A percentile compares a stretch with the other conserved stretches of the same genome.
Evolutionary conservation across 2,888 invertebrate genomes (phyloP).

Genomic region (Auanema sp.): DNA sequence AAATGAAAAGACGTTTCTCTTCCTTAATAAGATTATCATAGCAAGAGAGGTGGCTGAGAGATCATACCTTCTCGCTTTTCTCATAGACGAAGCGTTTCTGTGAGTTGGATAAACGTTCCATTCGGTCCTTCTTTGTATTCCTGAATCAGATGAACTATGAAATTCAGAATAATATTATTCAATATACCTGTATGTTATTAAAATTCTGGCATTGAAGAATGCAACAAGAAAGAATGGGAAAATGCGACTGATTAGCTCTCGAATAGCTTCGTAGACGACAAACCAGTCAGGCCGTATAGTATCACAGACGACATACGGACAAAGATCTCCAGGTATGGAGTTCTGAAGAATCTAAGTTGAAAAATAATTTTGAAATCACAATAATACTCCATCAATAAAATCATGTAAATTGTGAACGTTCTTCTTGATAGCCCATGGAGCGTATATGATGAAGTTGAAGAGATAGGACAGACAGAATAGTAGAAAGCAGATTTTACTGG

Average conservation of each 20-base stretch:
- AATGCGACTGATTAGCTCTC: conserved; percentile 65
- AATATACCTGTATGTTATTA: conserved; percentile 66
- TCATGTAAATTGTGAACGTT: conserved; percentile 43
- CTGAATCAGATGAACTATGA: conserved; percentile 26
- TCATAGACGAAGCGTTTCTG: conserved; percentile 48
- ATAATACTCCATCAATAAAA: neutral
- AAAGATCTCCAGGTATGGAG: conserved; percentile 23
- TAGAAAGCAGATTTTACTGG: conserved; percentile 39
- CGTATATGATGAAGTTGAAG: conserved; percentile 60
- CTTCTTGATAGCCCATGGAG: conserved; percentile 63
- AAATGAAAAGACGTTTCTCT: conserved; percentile 67
- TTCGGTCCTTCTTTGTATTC: conserved; percentile 65
- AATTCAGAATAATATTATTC: neutral
- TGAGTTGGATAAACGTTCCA: conserved; percentile 50
- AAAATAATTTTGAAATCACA: neutral
- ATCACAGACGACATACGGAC: conserved; percentile 61
- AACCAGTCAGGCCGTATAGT: conserved; percentile 49
- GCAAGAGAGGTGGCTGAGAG: neutral
- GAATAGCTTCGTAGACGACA: conserved; percentile 53
- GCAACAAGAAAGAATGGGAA: conserved; percentile 68
- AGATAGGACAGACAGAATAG: conserved; percentile 55
- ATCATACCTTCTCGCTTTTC: conserved; percentile 38
- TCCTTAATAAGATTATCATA: conserved; percentile 60
- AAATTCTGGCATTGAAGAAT: conserved; percentile 67
- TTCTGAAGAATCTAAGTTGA: neutral